phyloP scores from a whole-genome alignment of 2,113 vertebrate species.

The Acinonyx jubatus region DNA sequence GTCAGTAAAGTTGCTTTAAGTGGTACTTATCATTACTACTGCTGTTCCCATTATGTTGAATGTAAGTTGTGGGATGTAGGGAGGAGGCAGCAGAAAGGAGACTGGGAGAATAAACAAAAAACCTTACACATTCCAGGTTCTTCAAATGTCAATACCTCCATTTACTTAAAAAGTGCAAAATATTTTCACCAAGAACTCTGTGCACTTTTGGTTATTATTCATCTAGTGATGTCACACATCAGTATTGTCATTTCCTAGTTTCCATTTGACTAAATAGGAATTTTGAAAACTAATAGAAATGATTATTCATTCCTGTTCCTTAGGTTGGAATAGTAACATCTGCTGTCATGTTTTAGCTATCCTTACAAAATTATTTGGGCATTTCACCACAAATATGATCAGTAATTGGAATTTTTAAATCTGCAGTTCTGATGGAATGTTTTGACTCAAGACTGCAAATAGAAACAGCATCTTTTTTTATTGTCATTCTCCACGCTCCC shows the following conservation, averaged over 20 bases:
- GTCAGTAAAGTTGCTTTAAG: not conserved
- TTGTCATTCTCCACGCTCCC: not conserved
- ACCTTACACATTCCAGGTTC: not conserved
- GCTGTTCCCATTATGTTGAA: not conserved
- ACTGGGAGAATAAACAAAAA: slow-evolving; percentile 24
- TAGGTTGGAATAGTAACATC: not conserved
- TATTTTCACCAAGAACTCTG: slow-evolving; percentile 38
- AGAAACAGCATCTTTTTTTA: not conserved
- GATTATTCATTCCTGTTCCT: not conserved
- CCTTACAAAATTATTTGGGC: slow-evolving; percentile 1
- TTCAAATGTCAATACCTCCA: not conserved
- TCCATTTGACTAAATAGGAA: not conserved
- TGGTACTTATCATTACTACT: not conserved
- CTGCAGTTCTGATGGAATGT: not conserved
- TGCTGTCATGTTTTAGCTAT: not conserved
- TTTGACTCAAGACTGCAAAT: not conserved
- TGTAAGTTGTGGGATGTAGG: not conserved
- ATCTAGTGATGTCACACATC: not conserved
- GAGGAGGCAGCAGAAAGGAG: not conserved
- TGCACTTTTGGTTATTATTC: not conserved
- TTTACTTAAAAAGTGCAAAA: not conserved
- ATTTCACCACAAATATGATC: not conserved
- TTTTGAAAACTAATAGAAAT: slow-evolving; percentile 41
- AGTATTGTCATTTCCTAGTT: not conserved
- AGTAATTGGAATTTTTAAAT: not conserved